Evolutionary conservation across 2,113 vertebrate genomes (phyloP), one percentile per base, ranked within the genome.

Genomic region (Mugil cephalus): DNA sequence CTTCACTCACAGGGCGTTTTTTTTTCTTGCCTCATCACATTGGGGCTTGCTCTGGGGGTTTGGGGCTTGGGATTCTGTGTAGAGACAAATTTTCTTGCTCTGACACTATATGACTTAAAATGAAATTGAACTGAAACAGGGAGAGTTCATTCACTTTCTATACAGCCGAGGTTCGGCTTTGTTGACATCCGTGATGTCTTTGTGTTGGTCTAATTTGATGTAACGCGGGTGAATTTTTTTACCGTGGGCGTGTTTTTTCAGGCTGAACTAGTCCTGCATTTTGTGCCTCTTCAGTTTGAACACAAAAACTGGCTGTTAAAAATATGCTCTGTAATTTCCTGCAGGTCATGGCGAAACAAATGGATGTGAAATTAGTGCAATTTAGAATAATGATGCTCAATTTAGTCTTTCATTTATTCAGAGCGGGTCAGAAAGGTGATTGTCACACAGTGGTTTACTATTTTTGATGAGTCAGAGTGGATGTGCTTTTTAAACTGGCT

Each of bases 321-420:
- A 30, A 30, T 30, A 30, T 5, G 24, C 24, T 30, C 34, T 1
- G 7, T 67, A 1, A 53, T 66, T 66, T 56, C 19, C 54, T 43
- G 18, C 48, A 47, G 52, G 56, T 59, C 38, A 30, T 4, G 2
- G 38, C 2, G 11, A 40, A 60, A 52, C 8, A 5, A 59, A 48
- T 50, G n/a, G 30, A 65, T 54, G 5, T 45, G 66, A 68, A 69
- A 81, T 71, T 0, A 39, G 35, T 66, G 45, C 6, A 64, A 52
- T 80, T 80, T 77, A 10, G 21, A 10, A 3, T 63, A 55, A 82
- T 69, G 13, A 30, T 10, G 30, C 52, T 21, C 48, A 58, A 24
- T 7, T 74, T 50, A 10, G 45, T 48, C 15, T 8, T 60, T 46
- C 15, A 17, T 59, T 38, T 7, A 17, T 35, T 56, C 17, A 53